Conservation (phyloP, 2,113 vertebrate species). For the Trinectes maculatus region DNA sequence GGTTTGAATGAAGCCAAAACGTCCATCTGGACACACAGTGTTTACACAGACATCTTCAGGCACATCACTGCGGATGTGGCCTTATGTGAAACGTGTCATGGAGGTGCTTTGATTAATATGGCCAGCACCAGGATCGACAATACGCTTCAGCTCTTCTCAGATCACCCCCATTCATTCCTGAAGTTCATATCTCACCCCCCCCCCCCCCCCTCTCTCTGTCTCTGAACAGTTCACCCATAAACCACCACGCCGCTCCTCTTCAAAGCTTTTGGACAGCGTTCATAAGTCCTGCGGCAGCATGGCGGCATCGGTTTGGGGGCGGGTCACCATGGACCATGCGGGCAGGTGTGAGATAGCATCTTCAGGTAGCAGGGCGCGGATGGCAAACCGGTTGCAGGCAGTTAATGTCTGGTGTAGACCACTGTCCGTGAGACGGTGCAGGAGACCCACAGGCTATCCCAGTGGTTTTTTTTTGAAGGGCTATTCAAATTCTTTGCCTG, state of each 20-base stretch:
- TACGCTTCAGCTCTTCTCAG: constrained; percentile 25
- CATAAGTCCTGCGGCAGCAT: constrained; percentile 45
- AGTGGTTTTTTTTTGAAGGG: constrained; percentile 51
- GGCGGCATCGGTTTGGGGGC: constrained; percentile 57
- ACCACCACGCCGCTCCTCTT: not conserved
- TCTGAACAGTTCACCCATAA: constrained; percentile 73
- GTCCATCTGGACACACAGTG: too few relatives aligned
- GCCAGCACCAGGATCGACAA: constrained; percentile 25
- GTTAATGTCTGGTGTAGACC: constrained; percentile 48
- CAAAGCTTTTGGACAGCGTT: constrained; percentile 55
- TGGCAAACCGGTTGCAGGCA: constrained; percentile 38
- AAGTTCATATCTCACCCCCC: constrained; percentile 51
- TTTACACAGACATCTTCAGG: not conserved
- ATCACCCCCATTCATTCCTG: constrained; percentile 71
- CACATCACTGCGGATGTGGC: not conserved
- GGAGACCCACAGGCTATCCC: constrained; percentile 43
- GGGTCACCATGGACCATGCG: constrained; percentile 90
- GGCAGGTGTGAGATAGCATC: constrained; percentile 93
- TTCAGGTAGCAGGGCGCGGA: constrained; percentile 70
- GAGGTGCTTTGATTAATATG: constrained; percentile 48
- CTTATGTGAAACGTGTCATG: constrained; percentile 22
- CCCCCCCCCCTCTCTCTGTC: constrained; percentile 55
- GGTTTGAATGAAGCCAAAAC: not conserved
- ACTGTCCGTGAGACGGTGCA: constrained; percentile 49
- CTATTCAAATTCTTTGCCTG: constrained; percentile 67